Percentiles rank a stretch among this genome's conserved stretches.
Evolutionary conservation across 2,888 invertebrate species (phyloP).

Genomic region (Ormyrus thymus): DNA sequence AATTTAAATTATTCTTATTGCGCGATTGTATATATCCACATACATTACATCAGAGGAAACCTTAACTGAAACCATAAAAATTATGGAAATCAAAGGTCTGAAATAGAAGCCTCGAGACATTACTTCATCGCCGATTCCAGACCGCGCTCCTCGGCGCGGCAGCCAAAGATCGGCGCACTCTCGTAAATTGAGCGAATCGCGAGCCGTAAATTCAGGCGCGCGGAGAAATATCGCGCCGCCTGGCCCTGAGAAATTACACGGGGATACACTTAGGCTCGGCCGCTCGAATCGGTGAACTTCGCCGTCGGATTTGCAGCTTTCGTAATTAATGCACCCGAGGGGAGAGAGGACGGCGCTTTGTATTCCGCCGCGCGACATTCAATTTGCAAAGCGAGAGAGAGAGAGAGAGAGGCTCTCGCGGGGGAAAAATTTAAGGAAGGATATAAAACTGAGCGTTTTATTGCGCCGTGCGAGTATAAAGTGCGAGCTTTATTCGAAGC

Average conservation of each 20-base stretch:
- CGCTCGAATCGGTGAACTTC: background rate
- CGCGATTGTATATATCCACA: too few species aligned
- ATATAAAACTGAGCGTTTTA: background rate
- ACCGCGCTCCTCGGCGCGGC: too few species aligned
- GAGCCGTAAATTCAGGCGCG: constrained; percentile 7
- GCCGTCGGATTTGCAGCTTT: constrained; percentile 1
- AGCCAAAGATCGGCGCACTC: background rate
- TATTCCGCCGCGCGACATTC: too few species aligned
- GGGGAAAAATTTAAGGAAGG: background rate
- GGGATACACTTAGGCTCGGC: constrained; percentile 28
- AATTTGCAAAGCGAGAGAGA: too few species aligned
- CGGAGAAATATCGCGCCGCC: constrained; percentile 8
- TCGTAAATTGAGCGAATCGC: background rate
- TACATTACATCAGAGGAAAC: too few species aligned
- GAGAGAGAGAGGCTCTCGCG: too few species aligned
- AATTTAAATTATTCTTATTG: too few species aligned
- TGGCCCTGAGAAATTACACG: constrained; percentile 40
- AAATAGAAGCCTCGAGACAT: too few species aligned
- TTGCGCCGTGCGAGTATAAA: background rate
- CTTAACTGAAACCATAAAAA: too few species aligned
- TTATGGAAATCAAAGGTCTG: too few species aligned
- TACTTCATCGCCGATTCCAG: too few species aligned
- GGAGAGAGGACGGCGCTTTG: background rate
- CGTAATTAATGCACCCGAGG: background rate
- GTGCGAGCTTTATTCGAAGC: background rate